These are phyloP conservation scores for Anoncus sp. DNA, from an alignment of 2,888 invertebrate species.

Conservation along the genomic window DNA sequence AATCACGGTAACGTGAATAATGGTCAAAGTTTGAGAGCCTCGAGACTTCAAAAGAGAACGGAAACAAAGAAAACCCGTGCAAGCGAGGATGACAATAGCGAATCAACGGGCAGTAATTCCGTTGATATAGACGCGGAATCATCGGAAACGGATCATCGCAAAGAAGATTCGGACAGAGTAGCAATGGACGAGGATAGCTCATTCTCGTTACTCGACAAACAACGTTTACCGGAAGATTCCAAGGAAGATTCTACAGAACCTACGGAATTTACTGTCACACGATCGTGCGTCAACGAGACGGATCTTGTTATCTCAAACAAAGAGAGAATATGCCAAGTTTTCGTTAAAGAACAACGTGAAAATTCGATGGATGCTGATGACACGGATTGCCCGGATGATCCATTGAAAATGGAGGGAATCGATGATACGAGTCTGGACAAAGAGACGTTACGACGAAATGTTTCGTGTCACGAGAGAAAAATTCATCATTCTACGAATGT, in stretches of 20 bases:
- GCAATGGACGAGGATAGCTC: slow-evolving; percentile 72
- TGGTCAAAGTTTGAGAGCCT: slow-evolving; percentile 79
- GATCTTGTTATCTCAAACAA: slow-evolving; percentile 52
- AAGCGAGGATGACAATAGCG: slow-evolving; percentile 69
- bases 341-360: slow-evolving; percentile 55
- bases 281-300: slow-evolving; percentile 25
- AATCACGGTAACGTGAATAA: slow-evolving; percentile 70
- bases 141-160: slow-evolving; percentile 73
- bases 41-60: slow-evolving; percentile 79
- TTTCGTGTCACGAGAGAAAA: slow-evolving; percentile 41
- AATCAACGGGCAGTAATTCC: slow-evolving; percentile 64
- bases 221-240: slow-evolving; percentile 69
- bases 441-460: slow-evolving; percentile 18
- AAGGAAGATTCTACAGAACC: slow-evolving; percentile 62
- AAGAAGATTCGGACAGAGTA: slow-evolving; percentile 77
- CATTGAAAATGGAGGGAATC: slow-evolving; percentile 54
- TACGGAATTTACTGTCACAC: slow-evolving; percentile 25
- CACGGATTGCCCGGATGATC: slow-evolving; percentile 48
- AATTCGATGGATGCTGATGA: slow-evolving; percentile 44
- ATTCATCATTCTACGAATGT: slow-evolving; percentile 29
- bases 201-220: slow-evolving; percentile 73
- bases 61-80: slow-evolving; percentile 76
- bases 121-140: slow-evolving; percentile 66
- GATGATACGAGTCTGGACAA: slow-evolving; percentile 47
- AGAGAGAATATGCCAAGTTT: slow-evolving; percentile 60